A percentile compares a stretch with the other conserved stretches of the same genome.
Conservation (phyloP, 1,140 invertebrate genomes). For the Akabosia matsudoensis region DNA sequence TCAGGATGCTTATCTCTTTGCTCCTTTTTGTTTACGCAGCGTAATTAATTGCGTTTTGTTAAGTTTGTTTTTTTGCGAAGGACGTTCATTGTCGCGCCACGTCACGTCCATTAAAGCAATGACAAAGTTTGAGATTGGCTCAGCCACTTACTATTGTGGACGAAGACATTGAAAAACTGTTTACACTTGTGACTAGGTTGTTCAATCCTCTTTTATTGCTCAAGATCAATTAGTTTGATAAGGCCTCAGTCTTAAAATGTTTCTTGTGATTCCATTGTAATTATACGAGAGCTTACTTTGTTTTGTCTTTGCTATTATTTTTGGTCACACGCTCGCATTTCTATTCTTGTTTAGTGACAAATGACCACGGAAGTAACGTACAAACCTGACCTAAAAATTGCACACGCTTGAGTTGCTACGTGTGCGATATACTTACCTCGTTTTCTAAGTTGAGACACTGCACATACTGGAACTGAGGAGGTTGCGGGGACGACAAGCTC, state of each 20-base stretch:
- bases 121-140: neutral
- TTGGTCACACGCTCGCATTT: neutral
- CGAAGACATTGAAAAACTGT: neutral
- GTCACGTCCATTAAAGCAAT: neutral
- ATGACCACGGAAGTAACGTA: neutral
- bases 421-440: constrained; percentile 47
- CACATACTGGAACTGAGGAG: constrained; percentile 49
- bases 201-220: neutral
- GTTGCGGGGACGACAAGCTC: constrained; percentile 34
- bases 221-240: neutral
- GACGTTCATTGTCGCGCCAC: constrained; percentile 17
- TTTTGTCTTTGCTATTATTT: neutral
- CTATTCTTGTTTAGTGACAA: neutral
- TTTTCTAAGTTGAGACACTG: constrained; percentile 52
- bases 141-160: neutral
- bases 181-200: neutral
- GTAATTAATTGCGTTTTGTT: neutral
- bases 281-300: no score
- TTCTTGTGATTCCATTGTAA: no score
- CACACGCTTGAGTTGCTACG: neutral
- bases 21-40: neutral
- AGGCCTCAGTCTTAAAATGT: no score
- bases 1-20: neutral
- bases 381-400: neutral
- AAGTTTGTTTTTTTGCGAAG: neutral